Base-by-base conservation (phyloP, 2,888 invertebrate species). In the Dolichopus griseipennis region DNA sequence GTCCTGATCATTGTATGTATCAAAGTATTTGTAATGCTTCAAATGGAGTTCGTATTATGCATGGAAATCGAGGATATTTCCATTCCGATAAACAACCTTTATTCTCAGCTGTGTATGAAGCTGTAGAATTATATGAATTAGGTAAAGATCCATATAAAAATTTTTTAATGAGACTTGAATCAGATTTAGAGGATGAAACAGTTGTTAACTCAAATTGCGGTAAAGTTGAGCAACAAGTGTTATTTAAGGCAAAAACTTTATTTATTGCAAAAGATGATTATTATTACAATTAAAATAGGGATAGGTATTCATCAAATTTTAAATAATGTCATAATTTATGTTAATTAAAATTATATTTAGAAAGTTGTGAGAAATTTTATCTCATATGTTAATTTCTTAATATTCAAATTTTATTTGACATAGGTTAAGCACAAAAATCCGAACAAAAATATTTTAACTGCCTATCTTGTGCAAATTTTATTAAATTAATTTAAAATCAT, bases 1-100 rank as follows among this genome's bases (percentile, higher is more conserved):
- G 97, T 66, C 90, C 95, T 1, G 97, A 97, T 82, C 97, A 97
- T 81, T 97, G 97, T 81, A 93, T 94, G 91, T 97, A 97, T 77
- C 92, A 91, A 82, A 92, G 90, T 77, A 90, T 92, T 6, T 97
- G 97, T 79, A 85, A 87, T 65, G 75, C 75, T 20, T 78, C 83
- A 7, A 70, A 75, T 43, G 97, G 96, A 1, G 88, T 92, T n/a
- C 85, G 88, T 71, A 85, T 97, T 9, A 78, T 97, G 65, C 97
- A 97, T 78, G 97, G 95, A 61, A 95, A 92, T 74, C 85, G 97
- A 67, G 87, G 90, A 5, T 91, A 90, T 67, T 96, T 95, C 81
- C 93, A 94, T 79, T 88, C 87, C 0, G 85, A 90, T 72, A 94
- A 92, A 78, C 93, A 95, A 76, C 93, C 93, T 0, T 87, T 91